phyloP scores from a whole-genome alignment of 2,888 invertebrate species.

The Therioaphis trifolii region DNA sequence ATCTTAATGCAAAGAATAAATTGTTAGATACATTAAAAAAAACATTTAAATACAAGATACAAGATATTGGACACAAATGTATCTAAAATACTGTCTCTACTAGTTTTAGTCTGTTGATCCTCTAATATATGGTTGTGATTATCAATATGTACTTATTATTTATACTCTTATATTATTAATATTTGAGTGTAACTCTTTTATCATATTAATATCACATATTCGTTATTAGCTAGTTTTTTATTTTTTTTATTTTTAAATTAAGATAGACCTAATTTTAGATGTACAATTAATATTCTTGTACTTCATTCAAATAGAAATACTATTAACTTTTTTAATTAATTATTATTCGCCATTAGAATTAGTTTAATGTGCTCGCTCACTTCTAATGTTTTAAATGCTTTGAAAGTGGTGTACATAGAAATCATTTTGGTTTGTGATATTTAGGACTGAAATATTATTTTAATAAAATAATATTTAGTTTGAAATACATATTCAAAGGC shows the following conservation, averaged over 20 bases:
- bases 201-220: not conserved
- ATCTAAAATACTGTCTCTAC: no score
- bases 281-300: not conserved
- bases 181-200: no score
- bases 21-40: no score
- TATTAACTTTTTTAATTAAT: not conserved
- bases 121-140: no score
- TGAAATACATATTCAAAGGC: not conserved
- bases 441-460: slow-evolving; percentile 3
- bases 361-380: slow-evolving; percentile 14
- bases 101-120: no score
- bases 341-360: not conserved
- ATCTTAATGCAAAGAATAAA: no score
- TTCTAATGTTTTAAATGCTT: slow-evolving; percentile 25
- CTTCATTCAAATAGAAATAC: not conserved
- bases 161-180: no score
- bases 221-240: not conserved
- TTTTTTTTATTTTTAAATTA: no score
- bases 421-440: not conserved
- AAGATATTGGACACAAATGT: no score
- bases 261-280: not conserved
- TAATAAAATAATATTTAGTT: not conserved
- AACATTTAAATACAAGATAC: no score
- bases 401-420: slow-evolving; percentile 24
- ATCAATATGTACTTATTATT: no score